Evolutionary conservation across 2,797 vertebrate species (phyloP).

Genomic region (Spizella passerina): DNA sequence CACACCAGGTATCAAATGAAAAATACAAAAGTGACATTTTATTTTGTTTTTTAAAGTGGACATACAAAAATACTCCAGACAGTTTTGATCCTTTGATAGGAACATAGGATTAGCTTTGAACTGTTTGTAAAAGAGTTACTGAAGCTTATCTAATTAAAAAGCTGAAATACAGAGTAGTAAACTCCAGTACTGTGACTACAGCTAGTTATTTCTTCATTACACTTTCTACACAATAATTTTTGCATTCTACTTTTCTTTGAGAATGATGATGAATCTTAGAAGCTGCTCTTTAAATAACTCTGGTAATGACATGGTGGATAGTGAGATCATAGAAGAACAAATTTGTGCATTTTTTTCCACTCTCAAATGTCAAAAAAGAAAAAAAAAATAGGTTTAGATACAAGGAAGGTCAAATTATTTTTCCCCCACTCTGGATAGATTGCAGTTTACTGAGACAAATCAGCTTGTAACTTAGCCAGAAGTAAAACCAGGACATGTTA

Average conservation of each 20-base stretch:
- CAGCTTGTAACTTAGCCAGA: neutral
- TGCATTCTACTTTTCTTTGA: neutral
- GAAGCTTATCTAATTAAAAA: neutral
- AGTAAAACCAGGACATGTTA: neutral
- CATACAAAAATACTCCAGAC: neutral
- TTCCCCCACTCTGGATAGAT: neutral
- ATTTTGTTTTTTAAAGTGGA: neutral
- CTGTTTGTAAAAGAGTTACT: neutral
- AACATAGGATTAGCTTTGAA: neutral
- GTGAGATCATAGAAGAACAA: neutral
- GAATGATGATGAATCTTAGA: neutral
- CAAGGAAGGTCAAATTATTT: neutral
- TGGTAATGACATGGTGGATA: fast-evolving
- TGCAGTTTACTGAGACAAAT: neutral
- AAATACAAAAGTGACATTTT: neutral
- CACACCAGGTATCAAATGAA: slow-evolving; percentile 86
- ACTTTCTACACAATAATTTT: neutral
- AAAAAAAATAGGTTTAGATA: neutral
- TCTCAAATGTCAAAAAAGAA: neutral
- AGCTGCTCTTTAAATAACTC: neutral
- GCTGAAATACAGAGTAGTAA: neutral
- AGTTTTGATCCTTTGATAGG: neutral
- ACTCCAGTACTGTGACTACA: neutral
- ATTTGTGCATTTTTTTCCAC: neutral
- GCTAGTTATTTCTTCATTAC: neutral